phyloP scores from a whole-genome alignment of 2,797 vertebrate genomes.

The Melanotaenia parkinsoni region DNA sequence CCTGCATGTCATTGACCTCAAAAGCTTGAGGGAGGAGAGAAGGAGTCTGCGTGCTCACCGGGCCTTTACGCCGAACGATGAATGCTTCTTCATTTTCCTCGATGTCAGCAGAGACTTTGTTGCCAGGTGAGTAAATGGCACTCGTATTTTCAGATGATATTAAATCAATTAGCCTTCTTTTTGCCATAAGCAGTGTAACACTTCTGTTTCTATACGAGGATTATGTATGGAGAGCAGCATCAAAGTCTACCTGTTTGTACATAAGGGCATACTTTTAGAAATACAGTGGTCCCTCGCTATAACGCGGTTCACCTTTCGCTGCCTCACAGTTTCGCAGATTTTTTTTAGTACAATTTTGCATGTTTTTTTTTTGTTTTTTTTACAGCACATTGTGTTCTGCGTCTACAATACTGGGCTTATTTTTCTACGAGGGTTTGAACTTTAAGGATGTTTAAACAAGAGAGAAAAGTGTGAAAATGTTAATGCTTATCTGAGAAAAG shows the following conservation, averaged over 20 bases:
- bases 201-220: background rate
- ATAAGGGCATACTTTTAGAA: background rate
- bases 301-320: no score
- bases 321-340: no score
- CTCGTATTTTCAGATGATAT: background rate
- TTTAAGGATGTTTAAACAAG: no score
- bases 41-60: slow-evolving; percentile 91
- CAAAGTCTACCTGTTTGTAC: background rate
- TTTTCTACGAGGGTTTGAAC: no score
- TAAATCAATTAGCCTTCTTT: background rate
- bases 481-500: no score
- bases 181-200: background rate
- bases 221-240: no score
- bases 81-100: slow-evolving; percentile 98
- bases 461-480: no score
- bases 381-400: no score
- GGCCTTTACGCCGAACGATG: slow-evolving; percentile 95
- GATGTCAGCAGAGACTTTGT: slow-evolving; percentile 97
- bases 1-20: slow-evolving; percentile 94
- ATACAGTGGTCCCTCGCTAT: no score
- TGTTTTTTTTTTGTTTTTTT: no score
- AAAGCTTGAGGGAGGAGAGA: slow-evolving; percentile 92
- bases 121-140: slow-evolving; percentile 85
- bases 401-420: no score
- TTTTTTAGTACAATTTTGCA: no score